Conservation (phyloP, 2,797 vertebrate species). For the Brachyalestes nurse region DNA sequence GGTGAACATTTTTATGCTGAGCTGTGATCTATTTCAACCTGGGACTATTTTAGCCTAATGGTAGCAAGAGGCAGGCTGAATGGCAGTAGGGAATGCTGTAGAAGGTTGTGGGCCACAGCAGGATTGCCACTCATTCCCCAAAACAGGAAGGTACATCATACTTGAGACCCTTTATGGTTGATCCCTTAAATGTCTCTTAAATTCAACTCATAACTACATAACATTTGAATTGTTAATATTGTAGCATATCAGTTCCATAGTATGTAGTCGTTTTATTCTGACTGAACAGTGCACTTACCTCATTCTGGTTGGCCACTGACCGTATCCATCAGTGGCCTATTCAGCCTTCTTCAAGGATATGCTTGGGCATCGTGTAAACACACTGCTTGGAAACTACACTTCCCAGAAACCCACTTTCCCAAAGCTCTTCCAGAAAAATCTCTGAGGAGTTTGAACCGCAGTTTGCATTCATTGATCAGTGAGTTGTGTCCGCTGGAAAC, state of each 20-base stretch:
- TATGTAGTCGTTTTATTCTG: too few relatives aligned
- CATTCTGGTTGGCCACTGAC: neutral
- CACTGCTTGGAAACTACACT: neutral
- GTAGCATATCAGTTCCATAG: too few relatives aligned
- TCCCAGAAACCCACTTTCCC: neutral
- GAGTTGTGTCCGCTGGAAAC: conserved; percentile 90
- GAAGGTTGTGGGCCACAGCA: neutral
- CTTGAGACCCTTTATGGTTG: too few relatives aligned
- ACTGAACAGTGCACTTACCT: neutral
- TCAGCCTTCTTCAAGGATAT: neutral
- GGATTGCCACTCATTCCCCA: neutral
- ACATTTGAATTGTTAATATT: too few relatives aligned
- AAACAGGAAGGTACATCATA: too few relatives aligned
- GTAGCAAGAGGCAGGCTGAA: conserved; percentile 13
- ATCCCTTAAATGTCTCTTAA: too few relatives aligned
- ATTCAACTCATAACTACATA: too few relatives aligned
- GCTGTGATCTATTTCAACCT: conserved; percentile 47
- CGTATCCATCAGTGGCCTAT: neutral
- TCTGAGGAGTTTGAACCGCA: conserved; percentile 86
- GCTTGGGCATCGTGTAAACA: neutral
- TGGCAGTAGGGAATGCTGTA: neutral
- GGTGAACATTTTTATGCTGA: conserved; percentile 32
- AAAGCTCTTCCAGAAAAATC: neutral
- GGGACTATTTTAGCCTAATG: conserved; percentile 47
- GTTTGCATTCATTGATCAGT: conserved; percentile 99